Base-by-base conservation (phyloP, 2,113 vertebrate species). In the Typhlomys cinereus region DNA sequence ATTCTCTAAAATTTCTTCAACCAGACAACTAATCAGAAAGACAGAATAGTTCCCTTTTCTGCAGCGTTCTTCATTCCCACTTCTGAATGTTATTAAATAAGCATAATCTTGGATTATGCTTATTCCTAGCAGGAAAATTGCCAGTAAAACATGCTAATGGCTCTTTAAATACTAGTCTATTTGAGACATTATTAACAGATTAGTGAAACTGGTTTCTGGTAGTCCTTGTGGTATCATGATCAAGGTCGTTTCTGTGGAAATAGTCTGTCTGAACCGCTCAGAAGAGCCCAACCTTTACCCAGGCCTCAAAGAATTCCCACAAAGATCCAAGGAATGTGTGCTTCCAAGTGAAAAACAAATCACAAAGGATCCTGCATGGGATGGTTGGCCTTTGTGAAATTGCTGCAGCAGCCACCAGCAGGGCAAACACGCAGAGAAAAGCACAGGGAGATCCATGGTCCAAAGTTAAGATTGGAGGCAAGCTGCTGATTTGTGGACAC, bases 281-380 rank as follows among this genome's bases (percentile, higher is more conserved):
- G 44, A 92, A 44, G 48, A 95, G 46, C 91, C 94, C 75, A 92
- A 92, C 83, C 75, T 94, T 92, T 91, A 88, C 86, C 62, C 39
- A 14, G 87, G 84, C 92, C 83, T 93, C 87, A 79, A 96, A 94
- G 81, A 93, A 94, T 96, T 95, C 92, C 96, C 96, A 95, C 96
- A 96, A 93, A 95, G 96, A 97, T 96, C 85, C 86, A 70, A 96
- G 76, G 96, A 97, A 96, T 96, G 95, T 46, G 62, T 92, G 80
- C 62, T 87, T 86, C 84, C 54, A 89, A 50, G 89, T 90, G 14
- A 84, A 95, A 96, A 96, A 89, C 48, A 93, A 95, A 97, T 96
- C 84, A 94, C 57, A 93, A 86, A 96, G 89, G 75, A 92, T 93
- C 92, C 79, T 87, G 79, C 50, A 25, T 54, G 50, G 13, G 64